phyloP scores from a whole-genome alignment of 2,888 invertebrate genomes.

The Apoda limacodes region DNA sequence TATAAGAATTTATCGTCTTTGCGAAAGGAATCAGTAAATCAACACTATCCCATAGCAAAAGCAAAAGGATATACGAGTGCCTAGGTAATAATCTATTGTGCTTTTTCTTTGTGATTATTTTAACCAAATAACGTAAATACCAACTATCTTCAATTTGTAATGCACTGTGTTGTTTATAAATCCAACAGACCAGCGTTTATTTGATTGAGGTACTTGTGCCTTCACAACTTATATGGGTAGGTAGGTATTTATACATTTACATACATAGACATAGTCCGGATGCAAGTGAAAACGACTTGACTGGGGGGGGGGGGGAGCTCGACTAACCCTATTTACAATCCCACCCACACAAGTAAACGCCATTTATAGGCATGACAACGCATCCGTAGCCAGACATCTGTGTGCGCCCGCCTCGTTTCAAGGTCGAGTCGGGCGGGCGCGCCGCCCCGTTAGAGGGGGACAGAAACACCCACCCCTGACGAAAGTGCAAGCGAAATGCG shows the following conservation, averaged over 20 bases:
- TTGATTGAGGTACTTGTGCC: too few relatives aligned
- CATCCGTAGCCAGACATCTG: slow-evolving; percentile 38
- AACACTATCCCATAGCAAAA: too few relatives aligned
- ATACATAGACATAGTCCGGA: slow-evolving; percentile 47
- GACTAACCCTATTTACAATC: slow-evolving; percentile 55
- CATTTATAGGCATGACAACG: slow-evolving; percentile 31
- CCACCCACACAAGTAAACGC: slow-evolving; percentile 26
- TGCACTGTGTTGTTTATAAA: too few relatives aligned
- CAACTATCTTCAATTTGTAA: too few relatives aligned
- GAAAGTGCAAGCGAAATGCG: slow-evolving; percentile 66
- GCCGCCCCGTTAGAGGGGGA: slow-evolving; percentile 38
- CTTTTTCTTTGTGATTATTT: too few relatives aligned
- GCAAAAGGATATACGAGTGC: too few relatives aligned
- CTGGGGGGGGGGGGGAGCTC: slow-evolving; percentile 28
- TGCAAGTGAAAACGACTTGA: slow-evolving; percentile 62
- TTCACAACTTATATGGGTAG: slow-evolving; percentile 3
- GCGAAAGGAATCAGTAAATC: too few relatives aligned
- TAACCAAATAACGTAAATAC: too few relatives aligned
- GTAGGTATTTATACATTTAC: slow-evolving; percentile 14
- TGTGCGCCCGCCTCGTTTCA: slow-evolving; percentile 51
- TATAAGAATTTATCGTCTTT: too few relatives aligned
- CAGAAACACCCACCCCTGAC: slow-evolving; percentile 35
- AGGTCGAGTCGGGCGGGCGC: slow-evolving; percentile 50
- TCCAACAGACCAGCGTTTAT: too few relatives aligned
- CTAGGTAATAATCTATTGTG: too few relatives aligned